Base-by-base conservation (phyloP, 2,888 invertebrate species). In the Nemurella pictetii region DNA sequence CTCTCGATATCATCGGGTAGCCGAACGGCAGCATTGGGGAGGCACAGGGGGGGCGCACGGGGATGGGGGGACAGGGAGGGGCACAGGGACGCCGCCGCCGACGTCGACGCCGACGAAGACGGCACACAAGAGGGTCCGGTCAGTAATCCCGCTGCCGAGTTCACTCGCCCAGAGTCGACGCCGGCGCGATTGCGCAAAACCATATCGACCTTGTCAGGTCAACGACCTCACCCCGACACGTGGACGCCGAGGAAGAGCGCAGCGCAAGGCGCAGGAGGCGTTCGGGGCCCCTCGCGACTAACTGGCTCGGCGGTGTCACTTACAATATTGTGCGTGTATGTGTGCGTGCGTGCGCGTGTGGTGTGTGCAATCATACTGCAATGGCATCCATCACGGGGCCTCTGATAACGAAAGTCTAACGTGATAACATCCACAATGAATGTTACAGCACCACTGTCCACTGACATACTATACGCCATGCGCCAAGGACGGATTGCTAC, bases 101-200 rank as follows among this genome's bases (percentile, higher is more conserved):
- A 32, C 32, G 9, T n/a, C n/a, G n/a, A n/a, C n/a, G n/a, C n/a
- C n/a, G n/a, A n/a, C n/a, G n/a, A n/a, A n/a, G n/a, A 74, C 74
- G 25, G 25, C 26, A 26, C 75, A 27, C 75, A 12, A 75, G 27
- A 29, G 30, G 15, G 78, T 78, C 78, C 78, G 78, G 78, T 78
- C 78, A 78, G 78, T 78, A 78, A 78, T 78, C 78, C 78, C 78
- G 29, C 2, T 15, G n/a, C 75, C 78, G 78, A 78, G 78, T 78
- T 78, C 78, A 78, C 55, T 20, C 55, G 55, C 12, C 20, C 55
- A 55, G 55, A 7, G 55, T 12, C 55, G 55, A 5, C 7, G n/a
- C 29, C 15, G 28, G 27, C 15, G 78, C 30, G 78, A 4, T 29
- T 78, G 78, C 78, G 78, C 78, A 78, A 27, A 78, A 28, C 30